Conservation (phyloP, 1,140 invertebrate genomes). For the Brachionus calyciflorus region DNA sequence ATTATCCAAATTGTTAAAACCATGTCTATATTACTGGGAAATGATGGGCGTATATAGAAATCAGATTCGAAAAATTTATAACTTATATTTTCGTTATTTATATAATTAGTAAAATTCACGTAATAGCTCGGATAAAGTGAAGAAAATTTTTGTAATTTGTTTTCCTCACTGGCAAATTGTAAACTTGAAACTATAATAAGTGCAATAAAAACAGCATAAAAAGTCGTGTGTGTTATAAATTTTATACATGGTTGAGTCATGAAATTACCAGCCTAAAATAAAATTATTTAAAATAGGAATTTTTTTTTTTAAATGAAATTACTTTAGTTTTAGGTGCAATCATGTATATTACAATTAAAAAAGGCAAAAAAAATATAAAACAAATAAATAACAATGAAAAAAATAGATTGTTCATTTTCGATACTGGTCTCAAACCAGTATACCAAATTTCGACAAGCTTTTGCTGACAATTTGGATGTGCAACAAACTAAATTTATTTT, state of each 20-base stretch:
- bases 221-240: constrained; percentile 62
- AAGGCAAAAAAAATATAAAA: constrained; percentile 35
- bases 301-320: neutral
- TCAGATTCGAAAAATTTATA: constrained; percentile 38
- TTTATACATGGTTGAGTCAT: constrained; percentile 56
- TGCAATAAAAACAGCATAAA: constrained; percentile 67
- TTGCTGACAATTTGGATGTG: constrained; percentile 49
- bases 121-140: neutral
- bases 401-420: constrained; percentile 44
- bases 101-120: constrained; percentile 4
- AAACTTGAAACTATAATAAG: constrained; percentile 62
- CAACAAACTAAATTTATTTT: constrained; percentile 49
- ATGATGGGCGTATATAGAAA: constrained; percentile 33
- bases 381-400: neutral
- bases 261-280: constrained; percentile 52
- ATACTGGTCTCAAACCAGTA: neutral
- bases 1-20: constrained; percentile 27
- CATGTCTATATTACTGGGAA: constrained; percentile 42
- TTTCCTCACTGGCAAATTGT: constrained; percentile 27
- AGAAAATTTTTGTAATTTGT: constrained; percentile 2
- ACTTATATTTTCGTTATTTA: neutral
- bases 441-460: constrained; percentile 49
- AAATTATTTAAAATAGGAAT: constrained; percentile 1
- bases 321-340: constrained; percentile 39
- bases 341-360: constrained; percentile 30